phyloP scores from a whole-genome alignment of 2,888 invertebrate genomes.

The Cataglyphis livida region DNA sequence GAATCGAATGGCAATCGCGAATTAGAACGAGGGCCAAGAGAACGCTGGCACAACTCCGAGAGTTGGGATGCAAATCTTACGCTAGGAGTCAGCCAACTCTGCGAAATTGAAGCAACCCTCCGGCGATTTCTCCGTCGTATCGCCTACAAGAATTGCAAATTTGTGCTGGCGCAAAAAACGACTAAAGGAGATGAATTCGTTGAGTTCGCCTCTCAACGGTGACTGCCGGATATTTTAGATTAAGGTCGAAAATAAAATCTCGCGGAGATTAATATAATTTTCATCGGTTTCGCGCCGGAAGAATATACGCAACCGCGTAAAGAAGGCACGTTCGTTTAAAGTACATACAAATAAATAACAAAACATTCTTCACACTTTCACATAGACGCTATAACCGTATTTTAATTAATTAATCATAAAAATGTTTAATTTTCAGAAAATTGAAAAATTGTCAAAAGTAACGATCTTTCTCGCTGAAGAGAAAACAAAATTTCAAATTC shows the following conservation, averaged over 20 bases:
- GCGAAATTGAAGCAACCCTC: conserved; percentile 71
- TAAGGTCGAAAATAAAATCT: conserved; percentile 37
- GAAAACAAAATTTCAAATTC: background rate
- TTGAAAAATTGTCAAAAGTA: background rate
- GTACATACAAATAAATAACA: background rate
- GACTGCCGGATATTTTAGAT: conserved; percentile 49
- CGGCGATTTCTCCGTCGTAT: conserved; percentile 59
- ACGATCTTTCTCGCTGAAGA: background rate
- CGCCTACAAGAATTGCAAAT: conserved; percentile 68
- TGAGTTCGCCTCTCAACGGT: conserved; percentile 9
- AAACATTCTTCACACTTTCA: background rate
- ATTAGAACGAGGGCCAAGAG: conserved; percentile 59
- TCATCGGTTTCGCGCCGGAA: background rate
- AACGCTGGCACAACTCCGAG: conserved; percentile 51
- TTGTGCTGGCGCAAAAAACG: conserved; percentile 55
- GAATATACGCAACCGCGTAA: background rate
- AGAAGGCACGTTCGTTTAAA: background rate
- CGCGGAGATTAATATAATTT: background rate
- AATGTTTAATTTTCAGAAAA: background rate
- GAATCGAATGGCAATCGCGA: conserved; percentile 66
- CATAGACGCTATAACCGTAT: background rate
- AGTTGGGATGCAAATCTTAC: conserved; percentile 72
- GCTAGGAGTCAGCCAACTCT: conserved; percentile 58
- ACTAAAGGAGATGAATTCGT: conserved; percentile 54
- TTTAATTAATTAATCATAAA: background rate